These are phyloP conservation scores for Pandion haliaetus DNA, from an alignment of 2,113 vertebrate species.

Conservation along the genomic window DNA sequence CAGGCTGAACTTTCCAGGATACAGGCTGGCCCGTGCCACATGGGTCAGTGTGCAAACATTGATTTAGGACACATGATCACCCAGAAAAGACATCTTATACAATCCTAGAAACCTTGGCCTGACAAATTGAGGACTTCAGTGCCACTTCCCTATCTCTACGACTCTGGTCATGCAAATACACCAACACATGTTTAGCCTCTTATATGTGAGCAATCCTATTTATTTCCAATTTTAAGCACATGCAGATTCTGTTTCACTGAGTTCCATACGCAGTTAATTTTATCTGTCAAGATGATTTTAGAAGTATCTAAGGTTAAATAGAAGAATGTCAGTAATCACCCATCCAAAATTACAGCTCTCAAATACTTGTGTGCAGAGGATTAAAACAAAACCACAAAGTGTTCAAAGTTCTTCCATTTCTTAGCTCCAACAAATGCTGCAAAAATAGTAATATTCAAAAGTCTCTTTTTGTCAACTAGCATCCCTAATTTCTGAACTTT, in stretches of 20 bases:
- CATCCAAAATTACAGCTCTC: background rate
- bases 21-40: rapidly evolving
- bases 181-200: background rate
- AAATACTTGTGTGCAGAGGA: background rate
- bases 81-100: background rate
- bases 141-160: background rate
- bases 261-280: background rate
- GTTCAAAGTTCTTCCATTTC: background rate
- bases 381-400: background rate
- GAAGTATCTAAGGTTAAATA: background rate
- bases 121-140: background rate
- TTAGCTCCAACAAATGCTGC: background rate
- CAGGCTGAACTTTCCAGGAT: background rate
- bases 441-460: background rate
- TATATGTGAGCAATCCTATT: background rate
- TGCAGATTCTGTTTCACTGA: background rate
- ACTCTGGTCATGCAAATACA: background rate
- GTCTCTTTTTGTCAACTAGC: background rate
- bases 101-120: background rate
- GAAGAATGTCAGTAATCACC: background rate
- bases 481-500: background rate
- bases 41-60: rapidly evolving
- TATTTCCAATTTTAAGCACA: background rate
- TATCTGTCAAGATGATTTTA: background rate
- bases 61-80: background rate